Evolutionary conservation across 2,888 invertebrate genomes (phyloP), one percentile per base, ranked within the genome.

Genomic region (Lepidonotus clava): DNA sequence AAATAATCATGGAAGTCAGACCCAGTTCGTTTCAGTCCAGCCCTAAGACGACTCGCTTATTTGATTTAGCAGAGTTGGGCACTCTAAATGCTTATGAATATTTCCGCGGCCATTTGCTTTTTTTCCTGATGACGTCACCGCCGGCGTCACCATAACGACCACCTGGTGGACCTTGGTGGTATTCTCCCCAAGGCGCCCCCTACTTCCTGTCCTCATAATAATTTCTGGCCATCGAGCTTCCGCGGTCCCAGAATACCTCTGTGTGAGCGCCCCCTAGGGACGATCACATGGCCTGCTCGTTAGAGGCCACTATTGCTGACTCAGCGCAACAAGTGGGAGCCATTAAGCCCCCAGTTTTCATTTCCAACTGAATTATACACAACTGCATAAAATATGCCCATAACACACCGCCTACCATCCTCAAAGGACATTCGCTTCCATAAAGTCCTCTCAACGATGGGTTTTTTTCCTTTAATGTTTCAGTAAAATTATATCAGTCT

Each of bases 11-110:
- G 36, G 21, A 71, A 38, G 8, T 18, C 71, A 36, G 5, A 38
- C n/a, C 36, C n/a, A 71, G 36, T 71, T 71, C 6, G 32, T 36
- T 71, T 38, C 38, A 71, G 11, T 71, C 24, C 1, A 71, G 36
- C 24, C 66, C 8, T 5, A 21, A 28, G 66, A 14, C 34, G 32
- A 21, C n/a, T 32, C 36, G 36, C 71, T 71, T 71, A 71, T 71
- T 71, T 71, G 71, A 71, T 71, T 71, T 71, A 71, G 71, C 34
- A 38, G 71, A 34, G 34, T 4, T 71, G 71, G 36, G 71, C 71
- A 71, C 71, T 71, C 71, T 71, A 71, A 71, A 71, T 71, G 71
- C 71, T 38, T 71, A 71, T 71, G 71, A 71, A 71, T 71, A 71
- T 71, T 71, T 71, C 71, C n/a, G n/a, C n/a, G 38, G 34, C 71